A percentile compares a stretch with the other conserved stretches of the same genome.
Evolutionary conservation across 1,140 invertebrate species (phyloP).

Genomic region (Drosophila ironensis): DNA sequence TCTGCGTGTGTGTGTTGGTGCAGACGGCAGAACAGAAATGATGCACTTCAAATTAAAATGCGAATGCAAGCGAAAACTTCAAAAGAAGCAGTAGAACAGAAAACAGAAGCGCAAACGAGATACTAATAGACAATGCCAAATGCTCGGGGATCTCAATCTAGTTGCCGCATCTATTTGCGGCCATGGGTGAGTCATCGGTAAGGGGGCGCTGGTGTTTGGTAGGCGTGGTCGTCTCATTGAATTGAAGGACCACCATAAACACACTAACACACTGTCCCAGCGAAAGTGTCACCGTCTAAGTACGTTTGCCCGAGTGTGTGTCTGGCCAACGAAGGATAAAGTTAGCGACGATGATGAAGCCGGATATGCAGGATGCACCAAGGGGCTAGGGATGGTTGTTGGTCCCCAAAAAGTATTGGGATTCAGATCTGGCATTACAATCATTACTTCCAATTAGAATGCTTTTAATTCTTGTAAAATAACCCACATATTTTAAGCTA

Average conservation of each 20-base stretch:
- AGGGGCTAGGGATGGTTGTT: constrained; percentile 42
- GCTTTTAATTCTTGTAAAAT: too few relatives aligned
- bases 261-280: constrained; percentile 76
- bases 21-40: constrained; percentile 60
- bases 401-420: neutral
- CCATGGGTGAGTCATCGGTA: neutral
- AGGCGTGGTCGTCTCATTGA: constrained; percentile 43
- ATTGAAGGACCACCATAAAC: constrained; percentile 66
- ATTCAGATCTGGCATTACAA: neutral
- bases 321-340: constrained; percentile 68
- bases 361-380: constrained; percentile 71
- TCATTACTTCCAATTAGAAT: too few relatives aligned
- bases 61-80: constrained; percentile 80
- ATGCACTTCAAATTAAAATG: constrained; percentile 80
- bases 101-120: constrained; percentile 79
- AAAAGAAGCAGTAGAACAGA: constrained; percentile 80
- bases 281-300: constrained; percentile 61
- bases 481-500: too few relatives aligned
- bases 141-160: constrained; percentile 13
- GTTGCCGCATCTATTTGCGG: neutral
- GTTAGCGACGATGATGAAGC: constrained; percentile 62
- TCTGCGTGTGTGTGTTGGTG: constrained; percentile 45
- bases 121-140: constrained; percentile 78
- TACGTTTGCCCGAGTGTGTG: neutral
- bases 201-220: constrained; percentile 24